Base-by-base conservation (phyloP, 2,888 invertebrate species). In the Cataglyphis livida region DNA sequence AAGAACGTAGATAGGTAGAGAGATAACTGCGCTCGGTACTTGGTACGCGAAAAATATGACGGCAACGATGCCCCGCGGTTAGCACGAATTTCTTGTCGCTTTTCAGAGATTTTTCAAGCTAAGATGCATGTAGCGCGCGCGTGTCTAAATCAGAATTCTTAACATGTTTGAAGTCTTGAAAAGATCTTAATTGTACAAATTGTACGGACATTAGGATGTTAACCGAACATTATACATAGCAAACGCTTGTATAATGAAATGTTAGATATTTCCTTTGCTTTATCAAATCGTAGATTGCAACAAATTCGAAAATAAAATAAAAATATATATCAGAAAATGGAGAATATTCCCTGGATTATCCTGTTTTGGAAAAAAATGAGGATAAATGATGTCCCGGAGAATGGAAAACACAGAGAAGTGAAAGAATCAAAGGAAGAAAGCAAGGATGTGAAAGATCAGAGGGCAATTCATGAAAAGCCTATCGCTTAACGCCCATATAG, bases 381-480 rank as follows among this genome's bases (percentile, higher is more conserved):
- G 21, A 44, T 18, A 68, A 78, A 59, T 32, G 32, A 35, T 32
- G 41, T 78, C 21, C 38, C 12, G 35, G 10, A 57, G 32, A 32
- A 44, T 21, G 32, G 68, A 59, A 57, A 82, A 82, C 74, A 75
- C 57, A 48, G 38, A 32, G 59, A 68, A 41, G 25, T n/a, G 15
- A 64, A 28, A 38, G 21, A 51, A 15, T 38, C 12, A 15, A 51
- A 44, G 66, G 70, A 76, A 84, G 66, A 57, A 25, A 35, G 32
- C n/a, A 65, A 28, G 12, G 74, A 41, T 10, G 59, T 86, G 68
- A 83, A 87, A 76, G 59, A 78, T 85, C 85, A 70, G 74, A 81
- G 65, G 79, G 28, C 84, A 85, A 90, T 91, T 91, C 87, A 91
- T 81, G 89, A 84, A 70, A 83, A 65, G 81, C 84, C 88, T 84